Conservation (phyloP, 1,140 invertebrate species). For the Cydia fagiglandana region DNA sequence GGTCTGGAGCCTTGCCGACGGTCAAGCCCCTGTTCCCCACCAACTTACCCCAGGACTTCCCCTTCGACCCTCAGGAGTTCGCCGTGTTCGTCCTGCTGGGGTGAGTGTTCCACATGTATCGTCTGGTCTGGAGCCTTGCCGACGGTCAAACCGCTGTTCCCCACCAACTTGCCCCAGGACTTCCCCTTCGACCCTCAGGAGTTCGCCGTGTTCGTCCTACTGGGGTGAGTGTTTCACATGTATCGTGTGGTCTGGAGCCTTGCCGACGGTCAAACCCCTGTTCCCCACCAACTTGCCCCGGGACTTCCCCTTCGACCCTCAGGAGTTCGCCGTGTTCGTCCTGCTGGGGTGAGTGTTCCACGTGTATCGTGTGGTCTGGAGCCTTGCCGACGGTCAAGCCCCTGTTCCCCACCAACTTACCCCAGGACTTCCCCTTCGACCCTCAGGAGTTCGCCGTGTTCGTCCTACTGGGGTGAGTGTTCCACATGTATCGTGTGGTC, state of each 20-base stretch:
- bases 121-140: slow-evolving; percentile 97
- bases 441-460: slow-evolving; percentile 97
- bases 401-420: slow-evolving; percentile 96
- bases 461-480: slow-evolving; percentile 78
- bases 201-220: slow-evolving; percentile 94
- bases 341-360: too few relatives aligned
- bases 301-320: slow-evolving; percentile 98
- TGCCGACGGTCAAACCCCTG: slow-evolving; percentile 78
- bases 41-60: slow-evolving; percentile 96
- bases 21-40: slow-evolving; percentile 98
- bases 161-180: slow-evolving; percentile 96
- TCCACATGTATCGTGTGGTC: slow-evolving; percentile 87
- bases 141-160: slow-evolving; percentile 97
- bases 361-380: slow-evolving; percentile 90
- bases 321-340: slow-evolving; percentile 96
- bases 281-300: slow-evolving; percentile 82
- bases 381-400: slow-evolving; percentile 97
- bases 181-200: slow-evolving; percentile 99
- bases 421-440: slow-evolving; percentile 98
- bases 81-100: slow-evolving; percentile 97
- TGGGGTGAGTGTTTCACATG: slow-evolving; percentile 82
- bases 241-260: slow-evolving; percentile 94
- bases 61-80: slow-evolving; percentile 98
- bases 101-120: slow-evolving; percentile 49
- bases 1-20: slow-evolving; percentile 96